phyloP scores from a whole-genome alignment of 2,888 invertebrate species.

The Aspidapion aeneum region DNA sequence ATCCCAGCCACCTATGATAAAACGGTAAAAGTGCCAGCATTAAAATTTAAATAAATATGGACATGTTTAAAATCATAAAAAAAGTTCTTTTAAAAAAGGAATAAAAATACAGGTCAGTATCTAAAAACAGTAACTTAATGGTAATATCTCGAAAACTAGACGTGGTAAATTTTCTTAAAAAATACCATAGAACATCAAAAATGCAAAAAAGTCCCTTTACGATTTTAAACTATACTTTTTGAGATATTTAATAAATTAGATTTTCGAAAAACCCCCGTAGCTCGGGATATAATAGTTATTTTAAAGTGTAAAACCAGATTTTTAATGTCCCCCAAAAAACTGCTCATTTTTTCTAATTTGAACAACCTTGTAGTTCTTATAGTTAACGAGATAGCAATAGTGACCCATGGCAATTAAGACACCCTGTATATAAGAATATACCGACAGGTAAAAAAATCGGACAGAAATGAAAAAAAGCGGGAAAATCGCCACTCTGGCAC shows the following conservation, averaged over 20 bases:
- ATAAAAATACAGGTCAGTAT: background rate
- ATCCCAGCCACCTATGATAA: background rate
- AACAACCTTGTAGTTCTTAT: background rate
- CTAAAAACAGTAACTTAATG: background rate
- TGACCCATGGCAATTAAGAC: background rate
- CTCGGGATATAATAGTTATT: background rate
- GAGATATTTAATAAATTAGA: background rate
- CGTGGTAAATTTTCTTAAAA: background rate
- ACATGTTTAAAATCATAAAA: background rate
- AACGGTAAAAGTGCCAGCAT: background rate
- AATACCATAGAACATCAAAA: background rate
- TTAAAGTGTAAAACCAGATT: background rate
- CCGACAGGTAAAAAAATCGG: too few species aligned
- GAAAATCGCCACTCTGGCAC: too few species aligned
- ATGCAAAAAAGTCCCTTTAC: background rate
- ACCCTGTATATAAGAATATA: background rate
- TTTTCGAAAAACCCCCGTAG: background rate
- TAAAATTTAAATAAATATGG: background rate
- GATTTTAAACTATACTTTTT: background rate
- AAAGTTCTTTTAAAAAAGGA: background rate
- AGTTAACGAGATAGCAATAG: background rate
- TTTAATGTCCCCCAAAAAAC: background rate
- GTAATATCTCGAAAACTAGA: background rate
- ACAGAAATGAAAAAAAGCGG: too few species aligned
- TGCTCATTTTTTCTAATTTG: background rate